Evolutionary conservation across 2,888 invertebrate genomes (phyloP).

Genomic region (Cheilosia vulpina): DNA sequence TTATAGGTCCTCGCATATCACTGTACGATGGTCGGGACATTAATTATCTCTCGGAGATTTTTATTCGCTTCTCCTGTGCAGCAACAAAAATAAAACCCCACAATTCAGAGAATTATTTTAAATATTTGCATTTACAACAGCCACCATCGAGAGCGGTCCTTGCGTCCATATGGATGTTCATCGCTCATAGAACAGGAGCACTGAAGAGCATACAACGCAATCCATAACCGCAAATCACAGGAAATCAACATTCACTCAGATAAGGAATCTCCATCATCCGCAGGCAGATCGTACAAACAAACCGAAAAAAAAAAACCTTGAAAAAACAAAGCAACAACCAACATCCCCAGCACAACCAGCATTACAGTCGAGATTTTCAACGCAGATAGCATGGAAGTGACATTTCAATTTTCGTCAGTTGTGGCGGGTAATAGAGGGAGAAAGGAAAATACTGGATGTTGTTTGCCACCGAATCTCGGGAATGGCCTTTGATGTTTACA

Average conservation of each 20-base stretch:
- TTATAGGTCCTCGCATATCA: slow-evolving; percentile 20
- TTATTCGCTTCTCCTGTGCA: not conserved
- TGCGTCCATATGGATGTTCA: not conserved
- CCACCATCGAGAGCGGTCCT: not conserved
- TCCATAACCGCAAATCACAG: slow-evolving; percentile 50
- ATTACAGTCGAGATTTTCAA: slow-evolving; percentile 2
- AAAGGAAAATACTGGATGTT: not conserved
- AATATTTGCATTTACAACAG: slow-evolving; percentile 24
- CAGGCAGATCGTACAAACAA: slow-evolving; percentile 19
- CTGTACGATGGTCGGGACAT: slow-evolving; percentile 33
- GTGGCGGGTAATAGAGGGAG: not conserved
- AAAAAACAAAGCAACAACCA: slow-evolving; percentile 14
- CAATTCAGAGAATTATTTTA: slow-evolving; percentile 7
- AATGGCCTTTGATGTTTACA: slow-evolving; percentile 16
- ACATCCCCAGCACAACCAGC: not conserved
- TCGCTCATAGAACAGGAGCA: slow-evolving; percentile 8
- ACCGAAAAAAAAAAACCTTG: slow-evolving; percentile 8
- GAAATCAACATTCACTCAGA: slow-evolving; percentile 39
- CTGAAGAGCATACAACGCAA: slow-evolving; percentile 17
- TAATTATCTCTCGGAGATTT: slow-evolving; percentile 15
- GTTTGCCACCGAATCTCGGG: slow-evolving; percentile 7
- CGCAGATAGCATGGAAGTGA: slow-evolving; percentile 19
- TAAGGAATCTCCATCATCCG: slow-evolving; percentile 44
- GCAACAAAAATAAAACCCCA: slow-evolving; percentile 2
- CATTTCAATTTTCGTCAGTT: slow-evolving; percentile 45